Conservation (phyloP, 2,888 invertebrate genomes). For the Crematogaster levior region DNA sequence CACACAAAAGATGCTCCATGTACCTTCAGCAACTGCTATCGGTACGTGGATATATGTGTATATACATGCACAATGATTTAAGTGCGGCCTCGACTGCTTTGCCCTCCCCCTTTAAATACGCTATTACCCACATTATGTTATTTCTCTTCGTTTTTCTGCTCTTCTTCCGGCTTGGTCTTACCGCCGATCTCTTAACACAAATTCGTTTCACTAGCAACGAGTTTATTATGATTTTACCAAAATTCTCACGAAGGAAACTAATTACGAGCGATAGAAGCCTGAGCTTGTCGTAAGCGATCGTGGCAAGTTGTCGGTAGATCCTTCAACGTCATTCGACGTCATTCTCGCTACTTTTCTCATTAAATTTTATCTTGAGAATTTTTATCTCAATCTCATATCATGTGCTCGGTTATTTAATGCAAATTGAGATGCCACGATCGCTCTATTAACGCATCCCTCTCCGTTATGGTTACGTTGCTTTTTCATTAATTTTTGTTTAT, state of each 20-base stretch:
- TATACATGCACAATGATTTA: conserved; percentile 29
- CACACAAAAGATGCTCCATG: conserved; percentile 61
- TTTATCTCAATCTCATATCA: conserved; percentile 11
- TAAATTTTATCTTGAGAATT: background rate
- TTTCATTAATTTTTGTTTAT: conserved; percentile 40
- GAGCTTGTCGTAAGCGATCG: no score
- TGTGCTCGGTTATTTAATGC: background rate
- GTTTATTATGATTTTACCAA: conserved; percentile 29
- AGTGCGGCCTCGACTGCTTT: conserved; percentile 21
- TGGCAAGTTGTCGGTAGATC: background rate
- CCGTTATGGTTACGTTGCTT: background rate
- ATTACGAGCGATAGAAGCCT: conserved; percentile 28
- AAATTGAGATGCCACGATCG: background rate
- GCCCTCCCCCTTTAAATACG: conserved; percentile 19
- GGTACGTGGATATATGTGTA: conserved; percentile 1
- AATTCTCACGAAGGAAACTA: conserved; percentile 23
- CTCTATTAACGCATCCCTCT: background rate
- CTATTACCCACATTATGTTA: conserved; percentile 5
- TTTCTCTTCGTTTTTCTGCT: conserved; percentile 9
- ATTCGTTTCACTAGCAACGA: conserved; percentile 31
- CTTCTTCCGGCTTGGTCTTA: conserved; percentile 20
- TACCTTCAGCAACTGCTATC: conserved; percentile 41
- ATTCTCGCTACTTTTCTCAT: conserved; percentile 28
- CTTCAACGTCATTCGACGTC: conserved; percentile 14
- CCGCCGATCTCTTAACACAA: background rate